Conservation (phyloP, 2,113 vertebrate species). For the Casuarius casuarius region DNA sequence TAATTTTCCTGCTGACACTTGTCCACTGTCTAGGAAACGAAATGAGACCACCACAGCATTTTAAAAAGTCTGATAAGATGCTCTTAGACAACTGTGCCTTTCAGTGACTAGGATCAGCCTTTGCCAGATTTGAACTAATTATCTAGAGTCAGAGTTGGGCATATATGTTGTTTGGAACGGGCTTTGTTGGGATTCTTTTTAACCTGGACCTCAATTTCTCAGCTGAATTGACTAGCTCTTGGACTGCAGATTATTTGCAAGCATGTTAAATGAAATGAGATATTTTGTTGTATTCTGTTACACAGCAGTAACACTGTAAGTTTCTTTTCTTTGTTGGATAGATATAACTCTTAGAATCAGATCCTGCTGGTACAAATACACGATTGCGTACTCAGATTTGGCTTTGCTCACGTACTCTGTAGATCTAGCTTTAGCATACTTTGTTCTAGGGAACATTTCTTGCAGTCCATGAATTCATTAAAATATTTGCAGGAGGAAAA, state of each 20-base stretch:
- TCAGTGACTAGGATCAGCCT: not conserved
- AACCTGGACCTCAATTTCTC: not conserved
- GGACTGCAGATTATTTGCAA: not conserved
- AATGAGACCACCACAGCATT: not conserved
- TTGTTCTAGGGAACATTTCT: not conserved
- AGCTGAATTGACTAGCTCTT: not conserved
- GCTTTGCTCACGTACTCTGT: not conserved
- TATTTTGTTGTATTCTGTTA: not conserved
- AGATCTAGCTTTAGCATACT: not conserved
- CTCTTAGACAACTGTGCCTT: not conserved
- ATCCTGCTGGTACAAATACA: not conserved
- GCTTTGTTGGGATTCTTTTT: not conserved
- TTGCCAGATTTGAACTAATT: slow-evolving; percentile 19
- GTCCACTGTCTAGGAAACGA: not conserved
- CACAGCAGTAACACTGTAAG: not conserved
- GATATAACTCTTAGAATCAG: not conserved
- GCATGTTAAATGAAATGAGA: not conserved
- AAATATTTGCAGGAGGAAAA: not conserved
- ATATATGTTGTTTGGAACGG: not conserved
- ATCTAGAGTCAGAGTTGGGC: not conserved
- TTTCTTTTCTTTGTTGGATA: not conserved
- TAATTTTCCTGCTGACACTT: slow-evolving; percentile 10
- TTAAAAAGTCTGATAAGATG: not conserved
- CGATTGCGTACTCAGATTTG: not conserved
- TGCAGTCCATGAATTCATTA: not conserved